These are phyloP conservation scores for Limenitis arthemis DNA, from an alignment of 2,888 invertebrate species.

Conservation along the genomic window DNA sequence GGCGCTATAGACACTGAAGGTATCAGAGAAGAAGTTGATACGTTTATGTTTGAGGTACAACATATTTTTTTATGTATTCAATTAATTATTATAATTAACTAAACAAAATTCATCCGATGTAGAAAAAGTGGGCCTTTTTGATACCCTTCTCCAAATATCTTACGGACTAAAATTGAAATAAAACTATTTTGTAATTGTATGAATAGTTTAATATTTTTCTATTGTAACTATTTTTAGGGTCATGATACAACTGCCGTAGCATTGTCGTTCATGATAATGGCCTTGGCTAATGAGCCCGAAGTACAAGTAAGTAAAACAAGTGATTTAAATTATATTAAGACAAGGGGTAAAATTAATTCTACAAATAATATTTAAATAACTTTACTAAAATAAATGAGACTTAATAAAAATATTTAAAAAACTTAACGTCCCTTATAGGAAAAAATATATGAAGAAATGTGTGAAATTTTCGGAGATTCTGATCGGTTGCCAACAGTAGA, in stretches of 20 bases:
- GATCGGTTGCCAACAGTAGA: conserved; percentile 71
- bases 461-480: conserved; percentile 71
- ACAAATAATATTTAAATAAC: too few species aligned
- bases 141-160: too few species aligned
- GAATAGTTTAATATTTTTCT: not conserved
- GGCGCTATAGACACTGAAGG: conserved; percentile 71
- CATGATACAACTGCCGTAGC: conserved; percentile 61
- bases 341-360: too few species aligned
- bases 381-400: not conserved
- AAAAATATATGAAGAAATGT: conserved; percentile 19
- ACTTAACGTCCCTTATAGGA: conserved; percentile 8
- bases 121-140: too few species aligned
- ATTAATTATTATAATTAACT: too few species aligned
- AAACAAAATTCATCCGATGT: too few species aligned
- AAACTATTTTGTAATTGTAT: too few species aligned
- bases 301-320: conserved; percentile 40
- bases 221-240: conserved; percentile 39
- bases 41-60: conserved; percentile 78
- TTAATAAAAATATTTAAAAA: not conserved
- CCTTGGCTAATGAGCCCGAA: conserved; percentile 53
- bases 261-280: conserved; percentile 47
- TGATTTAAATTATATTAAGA: too few species aligned
- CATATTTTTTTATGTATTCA: not conserved
- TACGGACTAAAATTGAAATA: too few species aligned
- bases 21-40: conserved; percentile 79